Conservation (phyloP, 2,797 vertebrate species). For the Apodemus agrarius region DNA sequence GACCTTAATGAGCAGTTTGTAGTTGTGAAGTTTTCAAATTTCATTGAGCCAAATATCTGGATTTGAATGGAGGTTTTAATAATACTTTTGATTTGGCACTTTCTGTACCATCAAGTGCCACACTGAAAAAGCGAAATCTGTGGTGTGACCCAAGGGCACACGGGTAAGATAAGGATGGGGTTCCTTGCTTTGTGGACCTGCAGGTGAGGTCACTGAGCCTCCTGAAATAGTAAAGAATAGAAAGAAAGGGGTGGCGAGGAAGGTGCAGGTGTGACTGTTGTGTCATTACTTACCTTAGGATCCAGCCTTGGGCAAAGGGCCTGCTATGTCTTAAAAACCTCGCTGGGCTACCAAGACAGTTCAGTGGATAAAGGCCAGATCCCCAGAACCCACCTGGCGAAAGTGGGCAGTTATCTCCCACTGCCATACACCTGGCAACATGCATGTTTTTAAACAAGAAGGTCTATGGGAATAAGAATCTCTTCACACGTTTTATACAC, state of each 20-base stretch:
- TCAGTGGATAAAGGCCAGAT: too few relatives aligned
- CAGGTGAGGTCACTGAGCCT: slow-evolving; percentile 15
- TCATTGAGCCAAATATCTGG: slow-evolving; percentile 29
- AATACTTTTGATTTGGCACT: slow-evolving; percentile 37
- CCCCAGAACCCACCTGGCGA: not conserved
- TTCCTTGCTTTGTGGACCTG: slow-evolving; percentile 68
- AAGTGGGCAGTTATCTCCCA: not conserved
- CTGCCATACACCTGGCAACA: not conserved
- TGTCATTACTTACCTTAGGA: slow-evolving; percentile 72
- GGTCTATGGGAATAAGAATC: not conserved
- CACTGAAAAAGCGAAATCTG: slow-evolving; percentile 30
- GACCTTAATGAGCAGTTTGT: slow-evolving; percentile 13
- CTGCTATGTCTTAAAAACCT: not conserved
- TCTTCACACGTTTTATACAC: not conserved
- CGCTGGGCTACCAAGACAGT: not conserved
- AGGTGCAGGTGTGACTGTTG: slow-evolving; percentile 45
- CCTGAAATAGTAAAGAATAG: slow-evolving; percentile 59
- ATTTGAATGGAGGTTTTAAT: slow-evolving; percentile 57
- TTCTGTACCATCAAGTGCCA: not conserved
- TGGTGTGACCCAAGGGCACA: not conserved
- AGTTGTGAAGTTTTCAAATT: slow-evolving; percentile 40
- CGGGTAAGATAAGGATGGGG: not conserved
- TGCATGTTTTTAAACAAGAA: not conserved
- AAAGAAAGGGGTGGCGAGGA: not conserved
- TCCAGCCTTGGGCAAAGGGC: not conserved